Conservation (phyloP, 2,113 vertebrate genomes). For the Tinamus guttatus region DNA sequence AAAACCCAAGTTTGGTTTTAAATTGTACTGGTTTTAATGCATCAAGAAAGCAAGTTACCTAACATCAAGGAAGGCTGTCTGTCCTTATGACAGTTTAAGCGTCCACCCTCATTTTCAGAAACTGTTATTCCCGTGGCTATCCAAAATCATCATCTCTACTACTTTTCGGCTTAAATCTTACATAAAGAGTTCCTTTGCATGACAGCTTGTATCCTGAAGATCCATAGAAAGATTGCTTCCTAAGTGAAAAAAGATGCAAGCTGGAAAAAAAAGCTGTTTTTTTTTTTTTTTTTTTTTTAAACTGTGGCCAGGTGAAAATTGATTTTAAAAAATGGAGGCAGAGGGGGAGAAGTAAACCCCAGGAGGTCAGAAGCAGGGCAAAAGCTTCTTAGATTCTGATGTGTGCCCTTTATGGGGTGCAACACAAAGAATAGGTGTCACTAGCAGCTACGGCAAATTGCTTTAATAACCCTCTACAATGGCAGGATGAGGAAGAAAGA, state of each 20-base stretch:
- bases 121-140: not conserved
- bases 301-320: not conserved
- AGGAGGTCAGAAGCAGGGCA: not conserved
- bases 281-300: not conserved
- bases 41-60: not conserved
- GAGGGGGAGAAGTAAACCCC: not conserved
- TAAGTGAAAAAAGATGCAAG: not conserved
- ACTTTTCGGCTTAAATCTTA: not conserved
- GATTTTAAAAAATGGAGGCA: not conserved
- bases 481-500: not conserved
- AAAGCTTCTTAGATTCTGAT: not conserved
- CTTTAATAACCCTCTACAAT: not conserved
- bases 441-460: not conserved
- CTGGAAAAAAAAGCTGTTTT: not conserved
- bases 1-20: slow-evolving; percentile 13
- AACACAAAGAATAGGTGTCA: not conserved
- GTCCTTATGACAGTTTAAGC: not conserved
- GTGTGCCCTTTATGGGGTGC: not conserved
- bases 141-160: not conserved
- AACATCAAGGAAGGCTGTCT: not conserved
- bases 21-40: not conserved
- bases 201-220: not conserved
- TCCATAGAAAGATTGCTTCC: not conserved
- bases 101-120: not conserved
- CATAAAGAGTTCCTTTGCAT: not conserved